Evolutionary conservation across 2,888 invertebrate species (phyloP).

Genomic region (Clivina fossor): DNA sequence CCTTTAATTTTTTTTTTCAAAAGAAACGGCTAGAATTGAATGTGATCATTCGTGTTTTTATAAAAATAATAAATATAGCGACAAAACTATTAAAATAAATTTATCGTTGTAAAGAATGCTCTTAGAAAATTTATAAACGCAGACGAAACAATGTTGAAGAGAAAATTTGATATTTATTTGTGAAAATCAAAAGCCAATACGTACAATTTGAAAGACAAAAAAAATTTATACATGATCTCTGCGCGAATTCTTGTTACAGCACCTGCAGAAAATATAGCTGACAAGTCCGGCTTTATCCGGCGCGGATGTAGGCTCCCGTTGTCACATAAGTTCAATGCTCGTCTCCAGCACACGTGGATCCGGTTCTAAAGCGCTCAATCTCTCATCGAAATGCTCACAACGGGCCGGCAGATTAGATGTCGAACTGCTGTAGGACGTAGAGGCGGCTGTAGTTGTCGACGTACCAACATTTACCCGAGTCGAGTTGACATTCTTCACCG

Average conservation of each 20-base stretch:
- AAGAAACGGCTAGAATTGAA: no score
- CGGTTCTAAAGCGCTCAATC: slow-evolving; percentile 27
- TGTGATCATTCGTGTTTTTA: no score
- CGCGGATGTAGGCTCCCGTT: slow-evolving; percentile 33
- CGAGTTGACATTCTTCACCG: no score
- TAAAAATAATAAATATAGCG: no score
- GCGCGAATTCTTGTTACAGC: slow-evolving; percentile 52
- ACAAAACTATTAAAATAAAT: no score
- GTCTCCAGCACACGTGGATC: slow-evolving; percentile 30
- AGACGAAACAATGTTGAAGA: no score
- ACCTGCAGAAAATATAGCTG: slow-evolving; percentile 53
- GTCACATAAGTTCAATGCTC: slow-evolving; percentile 32
- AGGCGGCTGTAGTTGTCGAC: slow-evolving; percentile 43
- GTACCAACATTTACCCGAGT: slow-evolving; percentile 44
- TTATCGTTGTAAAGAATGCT: no score
- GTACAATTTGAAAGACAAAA: slow-evolving; percentile 35
- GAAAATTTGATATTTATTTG: no score
- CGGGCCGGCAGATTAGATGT: slow-evolving; percentile 44
- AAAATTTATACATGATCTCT: slow-evolving; percentile 34
- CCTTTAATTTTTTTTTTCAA: no score
- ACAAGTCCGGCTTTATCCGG: slow-evolving; percentile 50
- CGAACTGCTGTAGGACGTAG: slow-evolving; percentile 50
- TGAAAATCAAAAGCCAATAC: no score
- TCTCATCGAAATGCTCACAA: slow-evolving; percentile 28
- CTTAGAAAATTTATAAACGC: no score